Evolutionary conservation across 2,888 invertebrate genomes (phyloP), one percentile per base, ranked within the genome.

Genomic region (Poecilobothrus nobilitatus): DNA sequence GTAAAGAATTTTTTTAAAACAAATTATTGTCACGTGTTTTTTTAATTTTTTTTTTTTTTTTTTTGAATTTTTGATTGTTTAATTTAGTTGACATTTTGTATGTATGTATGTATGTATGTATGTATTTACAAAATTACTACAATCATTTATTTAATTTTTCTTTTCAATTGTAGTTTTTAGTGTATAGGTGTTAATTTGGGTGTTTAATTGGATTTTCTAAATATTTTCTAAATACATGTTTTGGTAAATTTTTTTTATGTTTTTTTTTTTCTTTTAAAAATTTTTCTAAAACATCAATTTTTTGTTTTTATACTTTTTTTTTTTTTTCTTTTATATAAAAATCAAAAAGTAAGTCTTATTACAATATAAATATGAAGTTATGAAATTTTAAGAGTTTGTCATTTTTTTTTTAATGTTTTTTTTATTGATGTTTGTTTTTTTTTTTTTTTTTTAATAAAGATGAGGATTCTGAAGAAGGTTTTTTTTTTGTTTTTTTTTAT

Each of bases 151-250:
- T 53, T n/a, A 12, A 18, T 15, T n/a, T 12, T 18, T 53, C 5
- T 27, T 27, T 18, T 53, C 1, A 12, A 53, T 53, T 53, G 53
- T 53, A 53, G 53, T 18, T 53, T 27, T 27, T 18, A 12, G 15
- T 53, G 53, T 53, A 15, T 37, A 2, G 37, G 2, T 4, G 4
- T 53, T 53, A 12, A 8, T 66, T 70, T 41, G 10, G n/a, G n/a
- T n/a, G n/a, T n/a, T n/a, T n/a, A n/a, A n/a, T n/a, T n/a, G n/a
- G n/a, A n/a, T 68, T 21, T 62, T 67, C 22, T 63, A 44, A 53
- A 63, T 64, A 5, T 66, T 41, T 21, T 63, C 53, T 65, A 22
- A 63, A 63, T 37, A 61, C 65, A 18, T 65, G 41, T 22, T 18
- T 53, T 53, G 9, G 53, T 53, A 6, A 53, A 53, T n/a, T 18